Base-by-base conservation (phyloP, 23 tunicate genomes). In the Trididemnum nubilum region DNA sequence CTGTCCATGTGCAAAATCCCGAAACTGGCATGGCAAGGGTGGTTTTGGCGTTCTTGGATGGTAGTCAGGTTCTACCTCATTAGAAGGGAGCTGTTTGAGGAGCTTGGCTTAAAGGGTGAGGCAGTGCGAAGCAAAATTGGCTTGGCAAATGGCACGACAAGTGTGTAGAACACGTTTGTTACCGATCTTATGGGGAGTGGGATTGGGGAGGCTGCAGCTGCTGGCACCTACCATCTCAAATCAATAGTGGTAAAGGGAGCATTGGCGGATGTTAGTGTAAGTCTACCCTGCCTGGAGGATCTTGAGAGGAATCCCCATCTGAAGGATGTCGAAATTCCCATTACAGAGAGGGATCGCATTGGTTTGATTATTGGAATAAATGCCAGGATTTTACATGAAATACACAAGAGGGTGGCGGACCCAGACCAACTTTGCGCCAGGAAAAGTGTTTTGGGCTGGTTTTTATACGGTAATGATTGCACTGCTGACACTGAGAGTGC, bases 321-420 rank as follows among this genome's bases (percentile, higher is more conserved):
- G 29, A 26, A 3, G 26, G 67, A 61, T 24, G n/a, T 67, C 7
- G 25, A 31, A 67, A 30, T 67, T 7, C 74, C 74, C 7, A 33
- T 67, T 32, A 67, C 33, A 30, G 12, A 33, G 37, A 31, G 38
- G 38, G 38, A 33, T 33, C n/a, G 12, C 12, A n/a, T 67, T 33
- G 74, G 33, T 67, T n/a, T n/a, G n/a, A n/a, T n/a, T n/a, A n/a
- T n/a, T 67, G 74, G 38, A 33, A 4, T 67, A n/a, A 67, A 67
- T 67, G 38, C 37, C 74, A 67, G 74, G n/a, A 67, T 67, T 38
- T n/a, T 67, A 38, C 74, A 67, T 67, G 38, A 67, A 67, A 67
- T 67, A 4, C 38, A 30, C 7, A n/a, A 67, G 18, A 67, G 33
- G 74, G 38, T 30, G n/a, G 74, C 74, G 7, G 74, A 38, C 5